phyloP scores from a whole-genome alignment of 2,113 vertebrate genomes.

The Xiphorhynchus elegans region DNA sequence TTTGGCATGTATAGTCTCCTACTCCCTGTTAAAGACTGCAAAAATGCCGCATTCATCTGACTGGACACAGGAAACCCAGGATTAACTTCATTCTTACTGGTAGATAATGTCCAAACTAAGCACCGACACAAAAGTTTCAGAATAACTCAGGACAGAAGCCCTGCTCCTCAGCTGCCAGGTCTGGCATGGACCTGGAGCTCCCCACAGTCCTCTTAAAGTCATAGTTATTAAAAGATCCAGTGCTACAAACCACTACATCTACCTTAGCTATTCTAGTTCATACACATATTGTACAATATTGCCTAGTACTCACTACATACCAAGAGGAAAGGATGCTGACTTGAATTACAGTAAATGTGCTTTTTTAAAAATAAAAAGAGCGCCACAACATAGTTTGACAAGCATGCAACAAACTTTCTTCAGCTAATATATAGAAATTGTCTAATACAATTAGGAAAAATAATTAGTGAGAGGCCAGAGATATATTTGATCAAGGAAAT shows the following conservation, averaged over 20 bases:
- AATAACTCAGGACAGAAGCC: conserved; percentile 17
- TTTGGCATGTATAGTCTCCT: conserved; percentile 19
- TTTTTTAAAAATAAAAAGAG: conserved; percentile 47
- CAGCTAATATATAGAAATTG: conserved; percentile 62
- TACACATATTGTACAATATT: conserved; percentile 71
- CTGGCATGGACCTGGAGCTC: conserved; percentile 44
- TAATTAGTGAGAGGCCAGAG: conserved; percentile 63
- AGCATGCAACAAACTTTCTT: conserved; percentile 73
- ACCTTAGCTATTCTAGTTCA: conserved; percentile 76
- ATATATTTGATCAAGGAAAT: conserved; percentile 40
- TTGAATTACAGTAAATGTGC: conserved; percentile 73
- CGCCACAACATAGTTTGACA: conserved; percentile 64
- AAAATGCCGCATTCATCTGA: background rate
- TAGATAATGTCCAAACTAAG: conserved; percentile 1
- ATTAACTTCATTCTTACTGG: conserved; percentile 10
- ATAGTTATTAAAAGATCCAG: conserved; percentile 66
- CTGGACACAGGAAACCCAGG: background rate
- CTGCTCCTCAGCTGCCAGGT: conserved; percentile 12
- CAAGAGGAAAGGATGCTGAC: conserved; percentile 67
- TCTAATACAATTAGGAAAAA: conserved; percentile 58
- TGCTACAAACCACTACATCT: conserved; percentile 75
- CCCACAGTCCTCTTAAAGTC: conserved; percentile 49
- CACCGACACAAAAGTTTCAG: background rate
- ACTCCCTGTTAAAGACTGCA: background rate
- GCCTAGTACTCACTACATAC: conserved; percentile 69